A percentile compares a stretch with the other conserved stretches of the same genome.
Conservation (phyloP, 2,113 vertebrate genomes). For the Erythrocercus mccallii region DNA sequence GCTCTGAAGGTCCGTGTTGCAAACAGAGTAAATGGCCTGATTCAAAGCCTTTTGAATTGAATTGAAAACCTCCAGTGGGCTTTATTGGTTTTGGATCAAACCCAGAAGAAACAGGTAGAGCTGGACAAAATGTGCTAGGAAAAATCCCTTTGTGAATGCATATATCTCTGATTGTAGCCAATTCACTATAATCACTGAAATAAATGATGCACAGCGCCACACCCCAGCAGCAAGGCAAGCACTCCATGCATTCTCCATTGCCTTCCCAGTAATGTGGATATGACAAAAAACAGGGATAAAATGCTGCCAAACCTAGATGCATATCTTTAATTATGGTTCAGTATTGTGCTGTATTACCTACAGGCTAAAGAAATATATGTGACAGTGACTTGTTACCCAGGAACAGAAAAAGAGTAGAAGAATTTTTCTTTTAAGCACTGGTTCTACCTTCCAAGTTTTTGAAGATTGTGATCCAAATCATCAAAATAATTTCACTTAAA, state of each 20-base stretch:
- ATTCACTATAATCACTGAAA: neutral
- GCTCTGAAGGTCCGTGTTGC: neutral
- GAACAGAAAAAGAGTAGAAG: neutral
- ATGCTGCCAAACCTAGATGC: neutral
- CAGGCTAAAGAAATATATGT: neutral
- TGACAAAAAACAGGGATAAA: neutral
- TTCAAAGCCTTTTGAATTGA: neutral
- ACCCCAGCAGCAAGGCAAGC: neutral
- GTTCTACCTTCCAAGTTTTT: neutral
- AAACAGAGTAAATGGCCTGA: neutral
- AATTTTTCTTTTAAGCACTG: neutral
- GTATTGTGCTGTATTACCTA: neutral
- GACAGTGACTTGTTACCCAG: neutral
- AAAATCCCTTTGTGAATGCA: neutral
- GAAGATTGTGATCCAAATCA: neutral
- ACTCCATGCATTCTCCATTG: neutral
- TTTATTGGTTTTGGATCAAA: slow-evolving; percentile 37
- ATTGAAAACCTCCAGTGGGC: neutral
- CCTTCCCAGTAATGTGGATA: neutral
- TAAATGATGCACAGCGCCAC: neutral
- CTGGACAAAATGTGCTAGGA: neutral
- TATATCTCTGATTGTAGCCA: neutral
- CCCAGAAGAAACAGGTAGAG: slow-evolving; percentile 22
- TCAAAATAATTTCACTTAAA: neutral
- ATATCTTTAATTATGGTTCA: neutral